Evolutionary conservation across 2,888 invertebrate species (phyloP).

Genomic region (Siphonodentalium dalli): DNA sequence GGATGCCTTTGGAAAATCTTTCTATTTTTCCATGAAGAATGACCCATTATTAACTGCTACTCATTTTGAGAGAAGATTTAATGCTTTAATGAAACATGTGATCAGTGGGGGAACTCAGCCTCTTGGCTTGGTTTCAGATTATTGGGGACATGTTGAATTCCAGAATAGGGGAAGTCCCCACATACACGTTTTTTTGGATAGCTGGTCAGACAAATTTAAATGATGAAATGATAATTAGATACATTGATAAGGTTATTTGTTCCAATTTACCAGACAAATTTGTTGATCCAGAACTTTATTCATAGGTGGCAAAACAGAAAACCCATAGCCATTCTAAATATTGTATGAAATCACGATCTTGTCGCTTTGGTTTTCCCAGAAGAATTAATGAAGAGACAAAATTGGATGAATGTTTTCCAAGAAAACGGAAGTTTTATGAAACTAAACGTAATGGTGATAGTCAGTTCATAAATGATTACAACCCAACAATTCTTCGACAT

Average conservation of each 20-base stretch:
- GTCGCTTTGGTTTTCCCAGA: slow-evolving; percentile 7
- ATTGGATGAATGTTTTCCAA: too few relatives aligned
- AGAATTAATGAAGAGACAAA: too few relatives aligned
- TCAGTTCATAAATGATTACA: slow-evolving; percentile 11
- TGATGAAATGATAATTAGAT: slow-evolving; percentile 1
- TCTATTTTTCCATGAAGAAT: slow-evolving; percentile 1
- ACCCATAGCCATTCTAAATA: slow-evolving; percentile 8
- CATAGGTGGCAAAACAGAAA: slow-evolving; percentile 7
- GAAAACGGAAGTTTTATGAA: slow-evolving; percentile 26
- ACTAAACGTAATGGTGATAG: slow-evolving; percentile 5
- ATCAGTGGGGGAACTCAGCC: slow-evolving; percentile 3
- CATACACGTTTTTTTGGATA: slow-evolving; percentile 23
- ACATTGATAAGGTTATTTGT: slow-evolving; percentile 11
- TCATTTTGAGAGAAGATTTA: slow-evolving; percentile 24
- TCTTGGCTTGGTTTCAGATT: slow-evolving; percentile 15
- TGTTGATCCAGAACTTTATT: slow-evolving; percentile 11
- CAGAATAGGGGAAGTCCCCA: slow-evolving; percentile 23
- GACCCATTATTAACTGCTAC: slow-evolving; percentile 22
- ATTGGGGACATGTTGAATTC: slow-evolving; percentile 23
- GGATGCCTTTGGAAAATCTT: slow-evolving; percentile 8
- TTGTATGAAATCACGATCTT: not conserved
- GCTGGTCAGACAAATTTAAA: not conserved
- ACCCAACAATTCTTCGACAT: slow-evolving; percentile 2
- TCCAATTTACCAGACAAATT: slow-evolving; percentile 1
- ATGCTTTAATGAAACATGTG: slow-evolving; percentile 19